These are phyloP conservation scores for Erebia palarica DNA, from an alignment of 2,888 invertebrate species.

Conservation along the genomic window DNA sequence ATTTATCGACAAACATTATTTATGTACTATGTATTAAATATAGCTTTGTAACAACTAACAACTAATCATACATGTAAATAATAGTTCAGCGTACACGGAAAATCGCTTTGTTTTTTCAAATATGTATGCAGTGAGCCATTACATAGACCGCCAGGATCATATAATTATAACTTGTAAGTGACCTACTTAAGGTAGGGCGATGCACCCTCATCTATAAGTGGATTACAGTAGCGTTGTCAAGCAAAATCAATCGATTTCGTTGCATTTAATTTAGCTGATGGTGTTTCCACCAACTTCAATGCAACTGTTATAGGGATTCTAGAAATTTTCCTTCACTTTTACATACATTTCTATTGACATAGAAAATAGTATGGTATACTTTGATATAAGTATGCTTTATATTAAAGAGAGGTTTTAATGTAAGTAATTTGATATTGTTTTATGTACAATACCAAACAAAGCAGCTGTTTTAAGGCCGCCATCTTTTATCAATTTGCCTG, in stretches of 20 bases:
- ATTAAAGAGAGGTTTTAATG: too few relatives aligned
- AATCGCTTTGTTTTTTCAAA: slow-evolving; percentile 25
- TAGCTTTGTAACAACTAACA: not conserved
- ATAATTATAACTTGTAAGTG: slow-evolving; percentile 53
- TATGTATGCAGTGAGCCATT: slow-evolving; percentile 26
- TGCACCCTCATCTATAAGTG: slow-evolving; percentile 64
- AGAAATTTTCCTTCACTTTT: not conserved
- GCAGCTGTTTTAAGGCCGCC: too few relatives aligned
- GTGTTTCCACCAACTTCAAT: not conserved
- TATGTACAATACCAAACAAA: too few relatives aligned
- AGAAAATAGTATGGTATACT: too few relatives aligned
- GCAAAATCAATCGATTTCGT: slow-evolving; percentile 40
- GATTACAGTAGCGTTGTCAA: slow-evolving; percentile 52
- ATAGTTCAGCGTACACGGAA: slow-evolving; percentile 21
- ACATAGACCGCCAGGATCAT: slow-evolving; percentile 43
- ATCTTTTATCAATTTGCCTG: too few relatives aligned
- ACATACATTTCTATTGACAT: not conserved
- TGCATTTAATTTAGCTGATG: slow-evolving; percentile 25
- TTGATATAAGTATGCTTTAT: too few relatives aligned
- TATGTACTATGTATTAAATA: too few relatives aligned
- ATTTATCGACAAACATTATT: too few relatives aligned
- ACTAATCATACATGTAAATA: slow-evolving; percentile 8
- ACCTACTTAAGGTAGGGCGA: slow-evolving; percentile 68
- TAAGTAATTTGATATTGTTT: too few relatives aligned
- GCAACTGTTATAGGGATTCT: not conserved